Base-by-base conservation (phyloP, 2,797 vertebrate genomes). In the Enteromius treurensis region DNA sequence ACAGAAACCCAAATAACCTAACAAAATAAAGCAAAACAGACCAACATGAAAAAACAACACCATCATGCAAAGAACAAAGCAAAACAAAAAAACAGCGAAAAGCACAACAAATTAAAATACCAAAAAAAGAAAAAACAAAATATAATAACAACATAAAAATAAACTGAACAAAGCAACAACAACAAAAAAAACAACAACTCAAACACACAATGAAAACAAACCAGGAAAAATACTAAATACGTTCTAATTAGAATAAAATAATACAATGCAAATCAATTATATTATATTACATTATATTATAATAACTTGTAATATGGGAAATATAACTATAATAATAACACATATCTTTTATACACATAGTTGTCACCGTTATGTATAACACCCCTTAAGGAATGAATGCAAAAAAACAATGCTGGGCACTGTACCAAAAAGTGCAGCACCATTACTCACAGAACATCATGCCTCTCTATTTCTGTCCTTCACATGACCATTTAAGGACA, bases 371-470 rank as follows among this genome's bases (percentile, higher is more conserved):
- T 64, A 26, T 40, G 15, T 21, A 40, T 45, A 70, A 19, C 42
- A 40, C 29, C 34, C 11, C 23, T 76, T 37, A 23, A 58, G 37
- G 19, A 71, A 45, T 71, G 17, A 47, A 60, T 64, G 13, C 32
- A 32, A 4, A 40, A 26, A 49, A 70, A 73, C 37, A 70, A 49
- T 60, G 6, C 29, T 34, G 45, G n/a, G 21, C 15, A 40, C 21
- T 67, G n/a, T 40, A 79, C 40, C 60, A 80, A 67, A 68, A 75
- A 11, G 1, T 58, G 58, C 70, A 47, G 37, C 26, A 29, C 60
- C 62, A 80, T 75, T 68, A 84, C 15, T 42, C 55, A 58, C 19
- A 74, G 26, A 34, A 53, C 75, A 74, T n/a, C 23, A 55, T 15
- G 6, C 45, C 32, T 58, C 34, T 84, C 10, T 8, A 62, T 45